Base-by-base conservation (phyloP, 2,797 vertebrate species). In the Dryobates pubescens region DNA sequence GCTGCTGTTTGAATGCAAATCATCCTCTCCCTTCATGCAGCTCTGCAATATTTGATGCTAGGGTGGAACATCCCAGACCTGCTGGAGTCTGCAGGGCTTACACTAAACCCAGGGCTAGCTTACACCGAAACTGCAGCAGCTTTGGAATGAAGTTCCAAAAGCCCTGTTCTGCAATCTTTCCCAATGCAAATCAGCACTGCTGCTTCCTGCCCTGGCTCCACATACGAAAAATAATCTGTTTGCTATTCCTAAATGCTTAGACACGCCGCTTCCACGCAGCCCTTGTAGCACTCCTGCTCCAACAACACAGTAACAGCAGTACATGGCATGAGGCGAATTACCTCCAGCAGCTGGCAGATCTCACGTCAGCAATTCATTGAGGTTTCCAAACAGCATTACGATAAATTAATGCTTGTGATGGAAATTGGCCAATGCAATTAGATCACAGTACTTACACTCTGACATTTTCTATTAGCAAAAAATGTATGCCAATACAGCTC, bases 321-420 rank as follows among this genome's bases (percentile, higher is more conserved):
- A 59, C 79, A 4, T 2, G 41, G 12, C 45, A 27, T 0, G 2
- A 83, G 34, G 72, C 8, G 22, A 76, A 7, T 0, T 19, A 41
- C 65, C 56, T 86, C 75, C 78, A 75, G 95, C 92, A 86, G 86
- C 93, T 75, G 76, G 82, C 84, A 67, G 92, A 63, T 41, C 82
- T 86, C 92, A 63, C 5, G 0, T 61, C 90, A 90, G 79, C 93
- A 57, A 24, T 51, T 85, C 88, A 12, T 3, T 3, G 59, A 80
- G 82, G 69, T 87, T 91, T 91, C 92, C 93, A 76, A 89, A 57
- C 72, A 69, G 78, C 22, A 56, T 82, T 87, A 87, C n/a, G 49
- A 78, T 89, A 61, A 94, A 96, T 94, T 93, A 96, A 95, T 83
- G 90, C 90, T 81, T 94, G 86, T 69, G 82, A 76, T 94, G 94